A percentile compares a stretch with the other conserved stretches of the same genome.
Evolutionary conservation across 2,113 vertebrate genomes (phyloP).

Genomic region (Eretmochelys imbricata): DNA sequence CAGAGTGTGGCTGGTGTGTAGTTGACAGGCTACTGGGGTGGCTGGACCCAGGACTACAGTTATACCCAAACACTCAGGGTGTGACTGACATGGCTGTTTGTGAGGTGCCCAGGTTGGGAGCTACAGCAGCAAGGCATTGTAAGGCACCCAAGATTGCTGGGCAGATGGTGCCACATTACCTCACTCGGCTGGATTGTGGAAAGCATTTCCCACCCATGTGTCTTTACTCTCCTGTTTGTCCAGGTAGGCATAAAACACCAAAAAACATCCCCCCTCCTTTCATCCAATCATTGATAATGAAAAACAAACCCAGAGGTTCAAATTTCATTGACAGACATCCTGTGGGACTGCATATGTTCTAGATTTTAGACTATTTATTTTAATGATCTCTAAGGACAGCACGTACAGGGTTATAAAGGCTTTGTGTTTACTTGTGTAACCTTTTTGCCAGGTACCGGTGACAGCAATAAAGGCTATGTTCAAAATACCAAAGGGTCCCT

Average conservation of each 20-base stretch:
- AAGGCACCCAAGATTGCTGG: too few species aligned
- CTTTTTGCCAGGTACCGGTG: background rate
- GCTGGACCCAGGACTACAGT: background rate
- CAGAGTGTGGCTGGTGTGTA: background rate
- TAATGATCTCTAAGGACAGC: background rate
- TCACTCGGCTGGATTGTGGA: background rate
- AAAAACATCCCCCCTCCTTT: background rate
- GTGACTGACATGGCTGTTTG: background rate
- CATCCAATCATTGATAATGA: background rate
- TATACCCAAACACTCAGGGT: background rate
- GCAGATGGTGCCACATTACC: too few species aligned
- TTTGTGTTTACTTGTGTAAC: background rate
- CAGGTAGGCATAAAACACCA: background rate
- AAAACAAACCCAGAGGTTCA: background rate
- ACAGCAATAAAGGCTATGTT: background rate
- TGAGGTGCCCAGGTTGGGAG: too few species aligned
- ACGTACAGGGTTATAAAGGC: background rate
- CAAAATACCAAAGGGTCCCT: background rate
- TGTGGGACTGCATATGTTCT: background rate
- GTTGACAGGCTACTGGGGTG: background rate
- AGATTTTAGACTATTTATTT: background rate
- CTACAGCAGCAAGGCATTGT: too few species aligned
- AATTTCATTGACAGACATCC: background rate
- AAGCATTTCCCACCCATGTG: rapidly evolving
- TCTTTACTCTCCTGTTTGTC: background rate